Percentiles rank a stretch among this genome's conserved stretches.
phyloP scores from a whole-genome alignment of 2,113 vertebrate species.

The Lagopus muta region DNA sequence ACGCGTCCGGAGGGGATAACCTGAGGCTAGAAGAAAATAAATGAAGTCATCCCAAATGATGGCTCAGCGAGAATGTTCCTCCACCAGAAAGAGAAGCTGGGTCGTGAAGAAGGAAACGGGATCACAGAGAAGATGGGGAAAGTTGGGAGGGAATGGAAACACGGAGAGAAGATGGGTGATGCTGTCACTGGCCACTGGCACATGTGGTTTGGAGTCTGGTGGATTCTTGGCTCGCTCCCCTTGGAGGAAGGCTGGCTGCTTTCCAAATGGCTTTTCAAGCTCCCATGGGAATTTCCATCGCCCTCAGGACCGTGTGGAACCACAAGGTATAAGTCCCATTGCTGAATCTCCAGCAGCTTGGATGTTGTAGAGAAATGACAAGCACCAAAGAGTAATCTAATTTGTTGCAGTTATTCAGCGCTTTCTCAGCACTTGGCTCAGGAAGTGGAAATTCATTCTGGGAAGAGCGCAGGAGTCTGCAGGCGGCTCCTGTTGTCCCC shows the following conservation, averaged over 20 bases:
- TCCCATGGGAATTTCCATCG: slow-evolving; percentile 8
- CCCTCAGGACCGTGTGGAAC: background rate
- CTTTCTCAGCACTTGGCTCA: slow-evolving; percentile 46
- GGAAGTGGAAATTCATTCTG: background rate
- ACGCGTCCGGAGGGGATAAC: accelerated
- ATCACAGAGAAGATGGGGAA: background rate
- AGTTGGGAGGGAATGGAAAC: background rate
- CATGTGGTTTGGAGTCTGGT: background rate
- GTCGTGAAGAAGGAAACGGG: accelerated
- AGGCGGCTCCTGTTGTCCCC: background rate
- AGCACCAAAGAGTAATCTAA: background rate
- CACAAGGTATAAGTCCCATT: background rate
- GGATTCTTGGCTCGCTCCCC: background rate
- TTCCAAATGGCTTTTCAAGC: background rate
- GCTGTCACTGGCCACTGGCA: background rate
- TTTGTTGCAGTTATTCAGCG: background rate
- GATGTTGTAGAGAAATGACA: background rate
- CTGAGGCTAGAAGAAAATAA: background rate
- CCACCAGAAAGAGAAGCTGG: background rate
- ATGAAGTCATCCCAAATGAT: background rate
- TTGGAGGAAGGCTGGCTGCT: background rate
- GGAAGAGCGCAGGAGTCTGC: background rate
- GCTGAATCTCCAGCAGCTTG: background rate
- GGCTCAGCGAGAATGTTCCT: background rate
- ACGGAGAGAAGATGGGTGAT: background rate